Percentiles rank a stretch among this genome's conserved stretches.
phyloP scores from a whole-genome alignment of 2,113 vertebrate species.

The Urocitellus parryii region DNA sequence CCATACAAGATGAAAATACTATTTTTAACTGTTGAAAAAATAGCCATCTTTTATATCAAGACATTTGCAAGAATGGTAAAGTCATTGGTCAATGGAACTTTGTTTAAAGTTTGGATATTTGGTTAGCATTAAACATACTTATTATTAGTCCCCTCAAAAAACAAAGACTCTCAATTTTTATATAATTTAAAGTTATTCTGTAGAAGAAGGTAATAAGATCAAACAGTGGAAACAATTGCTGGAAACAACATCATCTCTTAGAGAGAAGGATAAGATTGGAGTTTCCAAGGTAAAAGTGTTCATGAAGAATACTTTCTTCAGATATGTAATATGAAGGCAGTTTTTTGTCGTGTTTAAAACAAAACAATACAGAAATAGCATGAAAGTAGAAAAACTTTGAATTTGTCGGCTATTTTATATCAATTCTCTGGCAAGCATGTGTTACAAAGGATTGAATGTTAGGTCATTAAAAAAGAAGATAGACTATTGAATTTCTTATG shows the following conservation, averaged over 20 bases:
- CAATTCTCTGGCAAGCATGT: neutral
- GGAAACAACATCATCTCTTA: neutral
- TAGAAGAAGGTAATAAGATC: neutral
- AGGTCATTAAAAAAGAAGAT: neutral
- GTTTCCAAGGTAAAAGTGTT: neutral
- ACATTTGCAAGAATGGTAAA: neutral
- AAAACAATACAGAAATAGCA: neutral
- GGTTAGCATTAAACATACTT: neutral
- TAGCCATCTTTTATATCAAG: neutral
- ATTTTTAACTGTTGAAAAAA: neutral
- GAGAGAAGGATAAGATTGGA: neutral
- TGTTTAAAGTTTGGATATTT: neutral
- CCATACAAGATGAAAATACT: neutral
- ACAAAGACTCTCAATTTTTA: constrained; percentile 18
- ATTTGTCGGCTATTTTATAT: neutral
- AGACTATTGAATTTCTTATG: neutral
- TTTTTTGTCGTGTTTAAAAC: neutral
- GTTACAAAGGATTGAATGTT: neutral
- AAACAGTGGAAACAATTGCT: neutral
- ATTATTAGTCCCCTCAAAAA: neutral
- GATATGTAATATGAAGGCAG: neutral
- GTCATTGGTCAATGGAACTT: neutral
- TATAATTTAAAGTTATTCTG: constrained; percentile 36
- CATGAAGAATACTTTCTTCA: neutral
- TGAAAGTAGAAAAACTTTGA: neutral